Conservation (phyloP, 2,113 vertebrate species). For the Mugil cephalus region DNA sequence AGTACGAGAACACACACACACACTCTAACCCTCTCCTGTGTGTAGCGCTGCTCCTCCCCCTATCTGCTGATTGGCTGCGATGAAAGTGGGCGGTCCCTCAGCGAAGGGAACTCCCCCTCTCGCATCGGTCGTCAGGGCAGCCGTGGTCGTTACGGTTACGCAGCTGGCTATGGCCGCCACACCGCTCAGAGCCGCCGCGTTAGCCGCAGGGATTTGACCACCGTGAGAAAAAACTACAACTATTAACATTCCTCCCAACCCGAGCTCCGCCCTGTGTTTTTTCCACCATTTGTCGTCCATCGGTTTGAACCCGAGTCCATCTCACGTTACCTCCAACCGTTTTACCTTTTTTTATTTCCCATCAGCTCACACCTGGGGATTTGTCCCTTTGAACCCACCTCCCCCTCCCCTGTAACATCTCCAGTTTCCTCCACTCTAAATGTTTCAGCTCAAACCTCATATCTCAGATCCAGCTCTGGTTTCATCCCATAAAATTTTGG, state of each 20-base stretch:
- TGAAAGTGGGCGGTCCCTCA: slow-evolving; percentile 74
- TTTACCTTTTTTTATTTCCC: neutral
- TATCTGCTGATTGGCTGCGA: slow-evolving; percentile 67
- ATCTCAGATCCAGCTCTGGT: neutral
- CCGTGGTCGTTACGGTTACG: slow-evolving; percentile 59
- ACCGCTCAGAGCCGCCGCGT: slow-evolving; percentile 53
- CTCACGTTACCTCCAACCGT: neutral
- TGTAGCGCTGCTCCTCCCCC: slow-evolving; percentile 69
- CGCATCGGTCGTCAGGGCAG: slow-evolving; percentile 53
- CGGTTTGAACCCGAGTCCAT: slow-evolving; percentile 13
- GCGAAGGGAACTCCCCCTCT: slow-evolving; percentile 75
- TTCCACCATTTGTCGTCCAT: slow-evolving; percentile 28
- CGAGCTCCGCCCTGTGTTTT: slow-evolving; percentile 28
- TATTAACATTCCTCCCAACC: slow-evolving; percentile 2
- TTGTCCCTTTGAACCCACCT: neutral
- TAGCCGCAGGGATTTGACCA: slow-evolving; percentile 73
- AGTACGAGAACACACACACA: slow-evolving; percentile 15
- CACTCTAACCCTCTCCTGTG: slow-evolving; percentile 60
- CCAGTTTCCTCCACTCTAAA: neutral
- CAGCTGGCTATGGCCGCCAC: slow-evolving; percentile 36
- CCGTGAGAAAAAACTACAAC: slow-evolving; percentile 62
- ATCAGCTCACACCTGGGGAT: neutral
- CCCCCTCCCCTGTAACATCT: neutral
- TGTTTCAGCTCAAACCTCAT: neutral
- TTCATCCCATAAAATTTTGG: slow-evolving; percentile 5